phyloP scores from a whole-genome alignment of 2,888 invertebrate genomes.

The Lamellibrachia satsuma region DNA sequence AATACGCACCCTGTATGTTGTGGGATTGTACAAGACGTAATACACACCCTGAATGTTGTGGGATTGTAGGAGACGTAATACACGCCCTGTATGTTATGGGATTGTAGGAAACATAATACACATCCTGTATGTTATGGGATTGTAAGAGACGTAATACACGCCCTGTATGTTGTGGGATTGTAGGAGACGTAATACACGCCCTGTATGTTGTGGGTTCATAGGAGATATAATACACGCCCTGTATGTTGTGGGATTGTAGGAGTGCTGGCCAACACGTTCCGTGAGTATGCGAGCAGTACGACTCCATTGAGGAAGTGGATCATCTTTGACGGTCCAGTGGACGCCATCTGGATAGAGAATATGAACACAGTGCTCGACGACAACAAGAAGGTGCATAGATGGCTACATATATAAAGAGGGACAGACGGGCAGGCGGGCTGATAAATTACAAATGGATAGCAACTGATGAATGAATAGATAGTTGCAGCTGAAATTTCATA shows the following conservation, averaged over 20 bases:
- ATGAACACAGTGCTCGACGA: conserved; percentile 67
- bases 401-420: neutral
- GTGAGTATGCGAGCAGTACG: conserved; percentile 62
- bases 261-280: conserved; percentile 63
- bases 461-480: neutral
- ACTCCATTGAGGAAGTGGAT: conserved; percentile 63
- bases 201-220: neutral
- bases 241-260: conserved; percentile 43
- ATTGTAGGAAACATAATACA: no score
- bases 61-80: no score
- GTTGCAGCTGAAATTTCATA: neutral
- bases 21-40: no score
- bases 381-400: conserved; percentile 60
- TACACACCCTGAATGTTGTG: no score
- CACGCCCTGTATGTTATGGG: no score
- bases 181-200: neutral
- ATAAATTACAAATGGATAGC: neutral
- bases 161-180: no score
- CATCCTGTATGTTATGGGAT: no score
- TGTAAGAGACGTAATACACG: no score
- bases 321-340: conserved; percentile 66
- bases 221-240: neutral
- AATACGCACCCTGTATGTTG: no score
- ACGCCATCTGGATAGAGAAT: conserved; percentile 66
- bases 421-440: neutral